A percentile compares a stretch with the other conserved stretches of the same genome.
Evolutionary conservation across 1,140 invertebrate species (phyloP).

Genomic region (Adelges cooleyi): DNA sequence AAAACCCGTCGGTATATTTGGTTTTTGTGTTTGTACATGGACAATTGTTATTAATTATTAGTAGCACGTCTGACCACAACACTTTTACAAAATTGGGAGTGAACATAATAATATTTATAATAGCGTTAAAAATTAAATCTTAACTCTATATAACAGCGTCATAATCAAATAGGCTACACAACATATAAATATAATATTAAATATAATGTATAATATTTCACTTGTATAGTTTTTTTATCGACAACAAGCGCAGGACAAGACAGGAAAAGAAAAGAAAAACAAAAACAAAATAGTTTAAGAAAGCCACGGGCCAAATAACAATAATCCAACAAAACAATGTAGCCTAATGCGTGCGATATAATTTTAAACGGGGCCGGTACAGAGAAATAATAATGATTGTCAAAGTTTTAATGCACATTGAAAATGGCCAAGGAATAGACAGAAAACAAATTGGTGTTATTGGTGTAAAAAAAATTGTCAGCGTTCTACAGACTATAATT

Average conservation of each 20-base stretch:
- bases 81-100: too few relatives aligned
- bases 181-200: background rate
- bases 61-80: too few relatives aligned
- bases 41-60: too few relatives aligned
- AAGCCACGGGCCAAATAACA: background rate
- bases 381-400: slow-evolving; percentile 27
- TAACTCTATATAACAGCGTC: slow-evolving; percentile 26
- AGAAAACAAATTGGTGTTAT: slow-evolving; percentile 27
- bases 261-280: background rate
- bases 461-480: too few relatives aligned
- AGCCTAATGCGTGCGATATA: too few relatives aligned
- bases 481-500: slow-evolving; percentile 21
- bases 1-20: too few relatives aligned
- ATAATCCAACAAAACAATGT: too few relatives aligned
- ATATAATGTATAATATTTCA: slow-evolving; percentile 10
- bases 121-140: slow-evolving; percentile 7
- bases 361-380: too few relatives aligned
- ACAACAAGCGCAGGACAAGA: slow-evolving; percentile 10
- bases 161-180: slow-evolving; percentile 18
- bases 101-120: too few relatives aligned
- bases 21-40: too few relatives aligned
- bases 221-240: slow-evolving; percentile 11
- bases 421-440: too few relatives aligned
- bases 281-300: background rate
- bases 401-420: background rate